Evolutionary conservation across 2,888 invertebrate genomes (phyloP).

Genomic region (Agrotis puta): DNA sequence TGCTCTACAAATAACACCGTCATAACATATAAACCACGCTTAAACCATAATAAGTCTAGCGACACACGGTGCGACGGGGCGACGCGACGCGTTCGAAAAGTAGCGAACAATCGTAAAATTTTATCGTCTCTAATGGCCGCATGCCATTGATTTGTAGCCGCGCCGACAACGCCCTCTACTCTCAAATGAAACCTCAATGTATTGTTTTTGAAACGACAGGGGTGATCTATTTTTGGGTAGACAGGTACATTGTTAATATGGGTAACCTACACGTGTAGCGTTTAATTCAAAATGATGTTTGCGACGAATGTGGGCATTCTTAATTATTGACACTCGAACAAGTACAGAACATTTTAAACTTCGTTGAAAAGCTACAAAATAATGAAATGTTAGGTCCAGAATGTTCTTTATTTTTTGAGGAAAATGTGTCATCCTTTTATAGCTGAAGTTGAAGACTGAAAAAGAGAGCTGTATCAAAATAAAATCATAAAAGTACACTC

Average conservation of each 20-base stretch:
- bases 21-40: slow-evolving; percentile 61
- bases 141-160: slow-evolving; percentile 81
- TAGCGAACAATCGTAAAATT: slow-evolving; percentile 85
- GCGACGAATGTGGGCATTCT: neutral
- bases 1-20: neutral
- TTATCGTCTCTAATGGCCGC: slow-evolving; percentile 86
- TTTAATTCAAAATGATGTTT: slow-evolving; percentile 46
- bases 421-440: neutral
- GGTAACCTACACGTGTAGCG: slow-evolving; percentile 32
- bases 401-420: neutral
- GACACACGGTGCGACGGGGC: slow-evolving; percentile 68
- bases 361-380: neutral
- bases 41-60: slow-evolving; percentile 68
- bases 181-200: slow-evolving; percentile 68
- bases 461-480: neutral
- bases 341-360: too few relatives aligned
- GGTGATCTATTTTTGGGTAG: slow-evolving; percentile 58
- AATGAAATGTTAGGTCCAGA: neutral
- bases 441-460: too few relatives aligned
- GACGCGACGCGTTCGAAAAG: slow-evolving; percentile 76
- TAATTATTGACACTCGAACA: neutral
- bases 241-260: slow-evolving; percentile 65
- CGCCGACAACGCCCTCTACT: slow-evolving; percentile 64
- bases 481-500: neutral
- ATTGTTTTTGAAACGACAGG: slow-evolving; percentile 63